Evolutionary conservation across 2,113 vertebrate genomes (phyloP).

Genomic region (Lepus timidus): DNA sequence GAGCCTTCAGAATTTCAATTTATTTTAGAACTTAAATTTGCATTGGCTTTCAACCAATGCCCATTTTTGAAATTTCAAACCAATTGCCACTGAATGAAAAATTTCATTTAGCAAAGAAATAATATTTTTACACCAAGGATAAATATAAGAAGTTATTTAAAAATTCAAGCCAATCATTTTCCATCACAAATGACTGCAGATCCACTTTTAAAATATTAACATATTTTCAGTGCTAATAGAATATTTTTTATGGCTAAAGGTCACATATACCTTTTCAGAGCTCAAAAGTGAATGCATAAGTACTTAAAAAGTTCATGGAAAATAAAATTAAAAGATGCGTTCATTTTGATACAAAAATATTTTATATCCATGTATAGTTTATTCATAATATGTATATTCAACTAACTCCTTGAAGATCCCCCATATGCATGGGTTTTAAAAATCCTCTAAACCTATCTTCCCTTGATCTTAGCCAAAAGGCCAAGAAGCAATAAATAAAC

Average conservation of each 20-base stretch:
- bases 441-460: no score
- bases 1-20: not conserved
- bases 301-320: no score
- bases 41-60: constrained; percentile 33
- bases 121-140: not conserved
- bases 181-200: not conserved
- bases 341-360: no score
- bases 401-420: no score
- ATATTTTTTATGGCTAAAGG: not conserved
- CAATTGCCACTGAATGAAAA: not conserved
- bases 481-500: no score
- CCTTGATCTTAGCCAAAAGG: no score
- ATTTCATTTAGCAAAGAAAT: constrained; percentile 25
- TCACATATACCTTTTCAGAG: not conserved
- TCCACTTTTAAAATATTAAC: not conserved
- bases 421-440: no score
- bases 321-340: no score
- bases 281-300: not conserved
- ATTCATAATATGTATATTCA: no score
- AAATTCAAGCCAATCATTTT: constrained; percentile 36
- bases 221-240: constrained; percentile 20
- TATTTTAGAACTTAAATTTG: constrained; percentile 48
- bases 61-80: not conserved
- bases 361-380: no score
- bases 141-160: constrained; percentile 29